Evolutionary conservation across 2,113 vertebrate genomes (phyloP), one percentile per base, ranked within the genome.

Genomic region (Lasiurus cinereus): DNA sequence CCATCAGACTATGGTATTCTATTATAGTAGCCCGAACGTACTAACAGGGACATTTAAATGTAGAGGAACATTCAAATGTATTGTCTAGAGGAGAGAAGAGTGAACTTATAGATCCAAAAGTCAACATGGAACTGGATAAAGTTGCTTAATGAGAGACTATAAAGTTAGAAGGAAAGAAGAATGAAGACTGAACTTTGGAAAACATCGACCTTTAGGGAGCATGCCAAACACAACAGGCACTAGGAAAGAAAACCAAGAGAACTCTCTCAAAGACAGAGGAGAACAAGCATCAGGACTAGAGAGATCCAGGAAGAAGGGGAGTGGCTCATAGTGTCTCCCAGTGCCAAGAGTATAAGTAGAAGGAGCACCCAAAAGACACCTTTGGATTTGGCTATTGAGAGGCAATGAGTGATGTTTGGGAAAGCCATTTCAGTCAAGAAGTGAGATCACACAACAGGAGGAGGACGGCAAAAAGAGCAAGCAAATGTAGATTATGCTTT

Each of bases 351-450:
- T 18, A 64, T 5, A 11, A 4, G 0, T 39, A 24, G 66, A 18
- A 36, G 19, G 39, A 82, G 0, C 21, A 27, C 11, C 80, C 46
- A 50, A 56, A 52, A 52, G 52, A 15, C 9, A 46, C 3, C 21
- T 7, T 10, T 59, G 76, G 43, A 50, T 19, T 39, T 70, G 56
- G n/a, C 90, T 56, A 7, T 29, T 11, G 39, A 83, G 46, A 86
- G 22, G 86, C 56, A 36, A 79, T 7, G 19, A 59, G 46, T 10
- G 62, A 56, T 14, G 11, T 64, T 83, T 15, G 39, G 48, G 54
- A 78, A 91, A 85, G 52, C 15, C 88, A 56, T 46, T 89, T 52
- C 59, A 62, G 72, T 12, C 69, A 48, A 94, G 52, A 88, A 50
- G 27, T 39, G 43, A 36, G 18, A 22, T 76, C 46, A 66, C 15